Evolutionary conservation across 1,140 invertebrate species (phyloP).

Genomic region (Bombus waltoni): DNA sequence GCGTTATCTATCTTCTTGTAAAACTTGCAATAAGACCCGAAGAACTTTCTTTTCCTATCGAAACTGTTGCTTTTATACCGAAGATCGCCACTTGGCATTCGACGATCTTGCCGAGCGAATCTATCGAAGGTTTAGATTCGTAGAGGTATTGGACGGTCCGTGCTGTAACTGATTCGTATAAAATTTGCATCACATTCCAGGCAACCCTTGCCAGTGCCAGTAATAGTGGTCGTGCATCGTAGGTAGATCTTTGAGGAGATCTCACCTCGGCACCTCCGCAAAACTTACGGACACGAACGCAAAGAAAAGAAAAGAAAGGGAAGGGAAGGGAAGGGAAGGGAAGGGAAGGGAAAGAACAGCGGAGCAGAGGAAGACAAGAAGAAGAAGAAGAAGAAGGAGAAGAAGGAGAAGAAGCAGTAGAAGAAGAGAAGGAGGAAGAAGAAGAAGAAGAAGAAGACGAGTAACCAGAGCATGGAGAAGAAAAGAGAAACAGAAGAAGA

Average conservation of each 20-base stretch:
- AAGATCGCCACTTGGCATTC: constrained; percentile 51
- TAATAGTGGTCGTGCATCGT: constrained; percentile 50
- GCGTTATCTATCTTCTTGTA: not conserved
- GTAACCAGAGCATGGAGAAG: not conserved
- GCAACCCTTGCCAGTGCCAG: constrained; percentile 25
- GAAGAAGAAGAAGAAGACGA: not conserved
- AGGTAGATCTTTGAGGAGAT: constrained; percentile 45
- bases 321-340: not conserved
- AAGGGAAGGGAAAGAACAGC: not conserved
- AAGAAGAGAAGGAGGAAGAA: not conserved
- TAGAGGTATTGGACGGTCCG: constrained; percentile 29
- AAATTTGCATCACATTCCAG: constrained; percentile 66
- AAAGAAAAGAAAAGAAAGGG: constrained; percentile 12
- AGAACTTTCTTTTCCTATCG: not conserved
- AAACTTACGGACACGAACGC: constrained; percentile 40
- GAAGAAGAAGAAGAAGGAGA: not conserved
- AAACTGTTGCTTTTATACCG: not conserved
- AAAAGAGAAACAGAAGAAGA: too few relatives aligned
- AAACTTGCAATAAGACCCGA: not conserved
- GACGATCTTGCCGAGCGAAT: constrained; percentile 19
- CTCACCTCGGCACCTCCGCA: constrained; percentile 54
- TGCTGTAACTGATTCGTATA: constrained; percentile 60
- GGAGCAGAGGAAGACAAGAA: not conserved
- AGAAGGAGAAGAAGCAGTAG: not conserved
- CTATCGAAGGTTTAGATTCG: constrained; percentile 42